Conservation (phyloP, 2,113 vertebrate species). For the Tauraco erythrolophus region DNA sequence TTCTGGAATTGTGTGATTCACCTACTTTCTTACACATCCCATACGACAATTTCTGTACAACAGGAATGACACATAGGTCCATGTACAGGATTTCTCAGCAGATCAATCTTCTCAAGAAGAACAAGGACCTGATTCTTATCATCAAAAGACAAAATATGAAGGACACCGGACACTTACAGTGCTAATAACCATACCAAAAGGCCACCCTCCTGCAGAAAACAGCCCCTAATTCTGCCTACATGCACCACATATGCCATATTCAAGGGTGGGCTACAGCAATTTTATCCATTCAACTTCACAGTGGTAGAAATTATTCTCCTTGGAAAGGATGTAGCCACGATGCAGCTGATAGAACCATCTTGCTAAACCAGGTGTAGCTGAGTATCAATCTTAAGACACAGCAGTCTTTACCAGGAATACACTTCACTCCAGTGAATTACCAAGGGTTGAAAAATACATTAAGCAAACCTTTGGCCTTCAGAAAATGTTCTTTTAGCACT, state of each 20-base stretch:
- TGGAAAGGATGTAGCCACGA: neutral
- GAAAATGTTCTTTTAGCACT: neutral
- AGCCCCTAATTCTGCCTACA: neutral
- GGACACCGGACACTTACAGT: neutral
- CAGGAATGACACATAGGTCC: neutral
- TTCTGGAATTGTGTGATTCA: neutral
- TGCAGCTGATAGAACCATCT: neutral
- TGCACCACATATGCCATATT: fast-evolving
- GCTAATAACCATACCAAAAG: neutral
- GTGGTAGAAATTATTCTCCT: neutral
- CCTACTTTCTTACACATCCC: neutral
- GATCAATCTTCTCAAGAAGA: neutral
- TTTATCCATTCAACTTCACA: neutral
- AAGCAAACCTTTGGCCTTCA: neutral
- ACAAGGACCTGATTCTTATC: neutral
- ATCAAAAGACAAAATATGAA: neutral
- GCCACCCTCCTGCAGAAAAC: neutral
- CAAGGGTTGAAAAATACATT: neutral
- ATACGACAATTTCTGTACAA: neutral
- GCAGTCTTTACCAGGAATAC: neutral
- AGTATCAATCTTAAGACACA: neutral
- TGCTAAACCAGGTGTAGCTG: neutral
- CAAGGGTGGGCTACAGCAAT: fast-evolving
- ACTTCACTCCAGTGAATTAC: neutral
- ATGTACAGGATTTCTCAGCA: fast-evolving